Evolutionary conservation across 2,888 invertebrate species (phyloP), one percentile per base, ranked within the genome.

Genomic region (Drosophila lacicola): DNA sequence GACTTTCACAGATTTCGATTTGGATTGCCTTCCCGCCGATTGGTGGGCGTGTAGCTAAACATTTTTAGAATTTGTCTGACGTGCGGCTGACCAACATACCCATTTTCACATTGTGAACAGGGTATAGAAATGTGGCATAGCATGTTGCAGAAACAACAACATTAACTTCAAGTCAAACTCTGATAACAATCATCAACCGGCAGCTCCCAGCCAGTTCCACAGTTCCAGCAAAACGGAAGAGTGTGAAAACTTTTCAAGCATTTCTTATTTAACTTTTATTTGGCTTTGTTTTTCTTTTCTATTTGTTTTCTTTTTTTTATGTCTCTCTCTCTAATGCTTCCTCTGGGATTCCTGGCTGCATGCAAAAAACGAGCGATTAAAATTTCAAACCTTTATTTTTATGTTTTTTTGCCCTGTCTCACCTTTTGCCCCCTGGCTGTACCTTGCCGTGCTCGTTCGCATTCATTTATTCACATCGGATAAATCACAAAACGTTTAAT

Each of bases 401-500:
- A 70, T 66, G 57, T 50, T 70, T 63, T 17, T 66, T 65, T 61
- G 56, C 25, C 14, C 9, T 34, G 14, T 14, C 37, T 8, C 53
- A 56, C 53, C 64, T 70, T 78, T 57, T 11, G 25, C 25, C 25
- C 14, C 33, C 62, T n/a, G 17, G 42, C 39, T 42, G 44, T 46
- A 17, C 37, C 42, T 25, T 46, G 53, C 47, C 60, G 58, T 67
- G 58, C 47, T 47, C 64, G 61, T 42, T 39, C 71, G 25, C 42
- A 44, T 42, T 50, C 21, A 73, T 88, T 85, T 75, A 76, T 67
- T 76, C 79, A 45, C 75, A 83, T 70, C 64, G 62, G 67, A 88
- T 74, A 82, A 80, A 77, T 82, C 77, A 67, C 74, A 85, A 83
- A 88, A 85, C 74, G 83, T 69, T 88, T 83, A 80, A 83, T 83